phyloP scores from a whole-genome alignment of 64 coral and sea anemone genomes.

The Pachyseris speciosa region DNA sequence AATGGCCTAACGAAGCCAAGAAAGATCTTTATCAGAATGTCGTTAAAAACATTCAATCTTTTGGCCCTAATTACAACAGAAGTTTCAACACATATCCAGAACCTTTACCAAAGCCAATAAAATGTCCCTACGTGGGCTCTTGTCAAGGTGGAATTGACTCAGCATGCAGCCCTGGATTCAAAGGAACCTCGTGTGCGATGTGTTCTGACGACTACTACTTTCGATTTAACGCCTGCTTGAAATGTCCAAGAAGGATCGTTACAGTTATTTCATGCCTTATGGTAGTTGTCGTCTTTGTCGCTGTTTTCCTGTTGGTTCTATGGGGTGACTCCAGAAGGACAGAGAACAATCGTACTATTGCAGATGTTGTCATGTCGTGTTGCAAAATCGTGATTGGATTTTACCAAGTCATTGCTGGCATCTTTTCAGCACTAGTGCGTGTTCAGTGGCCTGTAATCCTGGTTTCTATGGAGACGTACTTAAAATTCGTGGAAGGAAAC shows the following conservation, averaged over 20 bases:
- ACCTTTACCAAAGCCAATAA: no score
- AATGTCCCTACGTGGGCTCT: not conserved
- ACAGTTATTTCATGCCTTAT: no score
- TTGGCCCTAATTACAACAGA: not conserved
- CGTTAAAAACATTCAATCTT: not conserved
- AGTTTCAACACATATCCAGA: not conserved
- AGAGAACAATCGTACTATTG: no score
- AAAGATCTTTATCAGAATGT: constrained; percentile 18
- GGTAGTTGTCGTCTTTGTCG: constrained; percentile 43
- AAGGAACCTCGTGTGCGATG: constrained; percentile 41
- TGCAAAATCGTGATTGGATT: constrained; percentile 81
- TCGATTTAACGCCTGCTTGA: no score
- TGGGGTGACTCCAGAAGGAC: no score
- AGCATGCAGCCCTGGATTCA: constrained; percentile 10
- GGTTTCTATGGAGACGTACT: constrained; percentile 67
- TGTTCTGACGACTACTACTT: constrained; percentile 24
- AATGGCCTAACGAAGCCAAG: not conserved
- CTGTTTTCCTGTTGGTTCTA: constrained; percentile 43
- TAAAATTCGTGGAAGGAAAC: constrained; percentile 68
- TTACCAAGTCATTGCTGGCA: no score
- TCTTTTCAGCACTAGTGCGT: no score
- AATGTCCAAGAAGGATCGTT: no score
- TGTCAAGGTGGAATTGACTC: constrained; percentile 55
- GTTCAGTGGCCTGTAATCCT: no score
- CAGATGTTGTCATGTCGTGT: constrained; percentile 65